A percentile compares a stretch with the other conserved stretches of the same genome.
Conservation (phyloP, 2,113 vertebrate species). For the Nerophis lumbriciformis region DNA sequence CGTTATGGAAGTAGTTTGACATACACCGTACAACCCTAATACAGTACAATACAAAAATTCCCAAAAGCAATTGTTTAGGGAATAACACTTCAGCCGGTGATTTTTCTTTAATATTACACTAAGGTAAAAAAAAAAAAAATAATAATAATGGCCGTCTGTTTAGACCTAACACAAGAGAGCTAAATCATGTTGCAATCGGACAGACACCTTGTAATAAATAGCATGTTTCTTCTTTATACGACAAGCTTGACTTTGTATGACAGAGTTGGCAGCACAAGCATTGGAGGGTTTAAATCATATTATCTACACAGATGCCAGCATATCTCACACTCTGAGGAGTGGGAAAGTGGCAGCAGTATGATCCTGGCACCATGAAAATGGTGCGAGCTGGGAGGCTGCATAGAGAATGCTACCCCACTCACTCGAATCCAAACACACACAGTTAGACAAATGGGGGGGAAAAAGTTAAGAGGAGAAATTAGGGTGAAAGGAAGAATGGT, state of each 20-base stretch:
- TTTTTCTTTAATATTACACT: not conserved
- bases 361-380: constrained; percentile 27
- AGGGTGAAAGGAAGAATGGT: constrained; percentile 38
- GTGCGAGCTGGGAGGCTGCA: constrained; percentile 28
- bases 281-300: constrained; percentile 21
- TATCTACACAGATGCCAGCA: constrained; percentile 20
- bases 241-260: not conserved
- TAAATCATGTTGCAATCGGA: not conserved
- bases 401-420: not conserved
- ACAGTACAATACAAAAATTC: not conserved
- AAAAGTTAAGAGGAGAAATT: constrained; percentile 27
- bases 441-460: constrained; percentile 1
- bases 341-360: constrained; percentile 44
- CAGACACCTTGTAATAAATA: not conserved
- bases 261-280: constrained; percentile 25
- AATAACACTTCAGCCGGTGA: not conserved
- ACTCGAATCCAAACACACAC: constrained; percentile 19
- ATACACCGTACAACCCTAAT: too few species aligned
- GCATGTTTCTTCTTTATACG: too few species aligned
- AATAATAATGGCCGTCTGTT: not conserved
- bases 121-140: not conserved
- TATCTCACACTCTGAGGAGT: constrained; percentile 29
- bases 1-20: too few species aligned
- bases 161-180: not conserved
- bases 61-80: not conserved